phyloP scores from a whole-genome alignment of 2,888 invertebrate species.

The Elgonia sp. region DNA sequence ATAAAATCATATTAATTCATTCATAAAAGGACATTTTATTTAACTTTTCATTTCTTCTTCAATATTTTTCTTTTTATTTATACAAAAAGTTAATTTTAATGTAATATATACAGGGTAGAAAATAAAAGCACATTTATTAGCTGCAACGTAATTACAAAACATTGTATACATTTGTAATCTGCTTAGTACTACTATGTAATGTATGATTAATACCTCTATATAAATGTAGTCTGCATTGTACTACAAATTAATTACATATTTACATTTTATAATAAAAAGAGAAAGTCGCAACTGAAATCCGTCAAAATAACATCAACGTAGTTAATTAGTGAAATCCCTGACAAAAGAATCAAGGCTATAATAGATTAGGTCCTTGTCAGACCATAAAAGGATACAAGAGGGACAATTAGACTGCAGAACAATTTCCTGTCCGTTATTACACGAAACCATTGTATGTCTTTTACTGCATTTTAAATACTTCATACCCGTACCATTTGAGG shows the following conservation, averaged over 20 bases:
- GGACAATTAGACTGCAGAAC: conserved; percentile 84
- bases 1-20: too few relatives aligned
- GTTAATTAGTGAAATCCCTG: conserved; percentile 69
- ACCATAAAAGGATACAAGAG: conserved; percentile 70
- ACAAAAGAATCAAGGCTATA: conserved; percentile 71
- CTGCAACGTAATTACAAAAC: too few relatives aligned
- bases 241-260: background rate
- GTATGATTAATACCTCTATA: too few relatives aligned
- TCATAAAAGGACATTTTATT: too few relatives aligned
- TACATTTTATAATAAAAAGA: background rate
- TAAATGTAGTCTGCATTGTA: background rate
- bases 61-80: too few relatives aligned
- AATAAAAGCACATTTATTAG: too few relatives aligned
- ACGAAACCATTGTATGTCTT: conserved; percentile 80
- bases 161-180: too few relatives aligned
- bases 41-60: too few relatives aligned
- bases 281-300: conserved; percentile 19
- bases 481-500: conserved; percentile 37
- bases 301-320: conserved; percentile 27
- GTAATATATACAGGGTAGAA: too few relatives aligned
- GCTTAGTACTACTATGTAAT: too few relatives aligned
- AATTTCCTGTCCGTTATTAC: conserved; percentile 85
- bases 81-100: too few relatives aligned
- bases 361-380: conserved; percentile 74
- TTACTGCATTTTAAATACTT: conserved; percentile 78